Evolutionary conservation across 2,888 invertebrate species (phyloP), one percentile per base, ranked within the genome.

Genomic region (Anaspis maculata): DNA sequence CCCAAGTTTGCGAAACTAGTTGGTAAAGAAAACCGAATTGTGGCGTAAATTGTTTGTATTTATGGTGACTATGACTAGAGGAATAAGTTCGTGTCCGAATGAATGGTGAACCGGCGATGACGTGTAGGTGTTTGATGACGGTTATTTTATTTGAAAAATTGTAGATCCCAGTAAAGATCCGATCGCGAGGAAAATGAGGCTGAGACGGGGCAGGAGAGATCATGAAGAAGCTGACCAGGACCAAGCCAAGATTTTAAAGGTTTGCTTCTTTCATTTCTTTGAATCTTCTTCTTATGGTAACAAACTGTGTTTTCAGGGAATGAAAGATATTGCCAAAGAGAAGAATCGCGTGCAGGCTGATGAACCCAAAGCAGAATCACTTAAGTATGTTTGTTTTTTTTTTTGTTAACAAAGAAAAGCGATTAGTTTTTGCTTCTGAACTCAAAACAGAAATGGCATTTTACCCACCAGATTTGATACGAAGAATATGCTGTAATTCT

Each of bases 131-230:
- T 3, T 19, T 19, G 21, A 7, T 19, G n/a, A n/a, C n/a, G n/a
- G 15, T 23, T 25, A 10, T 19, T 11, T 19, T 30, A 33, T 35
- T 47, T 35, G n/a, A n/a, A n/a, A n/a, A n/a, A n/a, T n/a, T n/a
- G n/a, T 56, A 70, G 76, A 73, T 48, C 73, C 76, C 16, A 74
- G 75, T 49, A 87, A 85, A 57, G 97, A 98, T 70, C 91, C 96
- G 2, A 88, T 95, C 48, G 95, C 96, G 1, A 76, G 97, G 15
- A 95, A 95, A 68, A 77, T 95, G 67, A 78, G 95, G 3, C 66
- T 95, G 14, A 75, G 94, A 23, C 76, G 89, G 43, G 83, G 90
- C 0, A 72, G 83, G 15, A 74, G 88, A 54, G 74, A 86, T 65
- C 78, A 86, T 45, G 79, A 79, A 47, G 83, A 77, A 57, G 90